phyloP scores from a whole-genome alignment of 2,888 invertebrate genomes.

The Himalopsyche tibetana region DNA sequence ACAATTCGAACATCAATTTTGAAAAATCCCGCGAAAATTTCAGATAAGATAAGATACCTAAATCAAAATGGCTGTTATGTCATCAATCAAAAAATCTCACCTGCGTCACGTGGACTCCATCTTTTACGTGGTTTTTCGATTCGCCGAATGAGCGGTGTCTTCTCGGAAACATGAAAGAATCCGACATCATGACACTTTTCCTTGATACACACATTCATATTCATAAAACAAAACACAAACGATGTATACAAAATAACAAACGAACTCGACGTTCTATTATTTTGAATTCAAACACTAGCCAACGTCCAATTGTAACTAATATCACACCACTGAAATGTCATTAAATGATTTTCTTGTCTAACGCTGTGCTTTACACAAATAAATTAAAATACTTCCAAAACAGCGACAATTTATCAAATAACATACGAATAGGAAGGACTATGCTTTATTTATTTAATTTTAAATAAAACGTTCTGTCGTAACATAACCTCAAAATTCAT shows the following conservation, averaged over 20 bases:
- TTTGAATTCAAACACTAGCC: neutral
- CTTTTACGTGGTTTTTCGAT: neutral
- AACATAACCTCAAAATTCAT: conserved; percentile 8
- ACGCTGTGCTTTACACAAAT: too few relatives aligned
- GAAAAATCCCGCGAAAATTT: neutral
- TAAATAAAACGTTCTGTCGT: neutral
- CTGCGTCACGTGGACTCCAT: conserved; percentile 10
- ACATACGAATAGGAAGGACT: too few relatives aligned
- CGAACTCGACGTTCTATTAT: neutral
- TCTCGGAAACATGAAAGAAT: neutral
- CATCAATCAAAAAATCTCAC: neutral
- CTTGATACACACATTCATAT: conserved; percentile 51
- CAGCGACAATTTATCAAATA: too few relatives aligned
- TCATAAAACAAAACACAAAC: conserved; percentile 11
- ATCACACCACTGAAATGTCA: neutral
- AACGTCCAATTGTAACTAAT: neutral
- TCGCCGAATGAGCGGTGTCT: conserved; percentile 31
- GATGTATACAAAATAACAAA: conserved; percentile 5
- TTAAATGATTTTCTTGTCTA: neutral
- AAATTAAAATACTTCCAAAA: too few relatives aligned
- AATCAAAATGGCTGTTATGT: conserved; percentile 7
- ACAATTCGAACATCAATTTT: neutral
- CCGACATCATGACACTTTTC: conserved; percentile 38
- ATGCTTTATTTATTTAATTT: too few relatives aligned
- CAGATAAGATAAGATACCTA: neutral